These are phyloP conservation scores for Hydra vulgaris DNA, from an alignment of 30 jellyfish, hydroid and myxozoan species.

Conservation along the genomic window DNA sequence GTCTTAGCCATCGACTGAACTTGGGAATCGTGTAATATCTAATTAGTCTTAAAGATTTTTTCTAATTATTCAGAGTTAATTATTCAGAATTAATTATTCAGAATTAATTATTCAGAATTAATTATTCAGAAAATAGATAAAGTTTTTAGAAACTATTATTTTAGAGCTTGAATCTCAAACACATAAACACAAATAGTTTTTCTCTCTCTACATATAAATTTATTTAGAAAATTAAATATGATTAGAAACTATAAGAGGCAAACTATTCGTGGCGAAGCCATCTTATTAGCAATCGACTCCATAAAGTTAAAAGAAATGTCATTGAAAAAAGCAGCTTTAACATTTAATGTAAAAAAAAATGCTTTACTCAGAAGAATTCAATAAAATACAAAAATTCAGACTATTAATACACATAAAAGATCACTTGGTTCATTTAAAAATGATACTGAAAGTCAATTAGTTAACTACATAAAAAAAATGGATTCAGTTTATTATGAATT, in stretches of 20 bases:
- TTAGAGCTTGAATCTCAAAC: no score
- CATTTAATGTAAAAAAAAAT: not conserved
- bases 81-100: no score
- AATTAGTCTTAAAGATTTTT: no score
- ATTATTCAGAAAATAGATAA: no score
- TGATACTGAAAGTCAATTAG: slow-evolving; percentile 15
- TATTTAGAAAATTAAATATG: not conserved
- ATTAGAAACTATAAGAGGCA: not conserved
- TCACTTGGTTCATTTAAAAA: not conserved
- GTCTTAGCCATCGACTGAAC: no score
- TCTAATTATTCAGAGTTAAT: no score
- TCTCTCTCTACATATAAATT: not conserved
- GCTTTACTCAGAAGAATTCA: not conserved
- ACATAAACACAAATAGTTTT: no score
- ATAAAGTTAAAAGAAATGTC: not conserved
- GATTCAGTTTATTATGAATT: slow-evolving; percentile 20
- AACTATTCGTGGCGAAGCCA: not conserved
- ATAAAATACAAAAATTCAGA: not conserved
- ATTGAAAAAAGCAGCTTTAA: not conserved
- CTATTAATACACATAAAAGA: not conserved
- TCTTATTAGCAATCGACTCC: not conserved
- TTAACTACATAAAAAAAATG: slow-evolving; percentile 25
- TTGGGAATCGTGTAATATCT: no score
- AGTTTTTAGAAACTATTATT: no score
- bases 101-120: no score